Evolutionary conservation across 1,140 invertebrate genomes (phyloP), one percentile per base, ranked within the genome.

Genomic region (Diabrotica virgifera): DNA sequence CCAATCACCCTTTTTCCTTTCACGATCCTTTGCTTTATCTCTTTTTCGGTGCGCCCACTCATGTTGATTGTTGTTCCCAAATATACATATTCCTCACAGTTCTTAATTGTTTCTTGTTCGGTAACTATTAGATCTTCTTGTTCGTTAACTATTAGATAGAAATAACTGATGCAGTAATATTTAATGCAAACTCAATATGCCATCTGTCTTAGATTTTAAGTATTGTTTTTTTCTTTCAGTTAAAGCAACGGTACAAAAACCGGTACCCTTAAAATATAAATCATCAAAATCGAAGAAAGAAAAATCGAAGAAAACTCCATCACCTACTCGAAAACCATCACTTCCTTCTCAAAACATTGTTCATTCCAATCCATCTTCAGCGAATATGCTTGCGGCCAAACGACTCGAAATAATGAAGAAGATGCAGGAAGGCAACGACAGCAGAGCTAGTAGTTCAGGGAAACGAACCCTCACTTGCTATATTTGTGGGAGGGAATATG

Each of bases 401-500:
- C 8, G 11, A 58, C 36, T 10, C 12, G 24, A 52, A 51, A 12
- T 24, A 0, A 9, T 53, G 12, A 24, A 7, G 52, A 59, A 52
- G 51, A 59, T n/a, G 9, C 50, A 10, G 59, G 35, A 11, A 67
- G 55, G 57, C 36, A 40, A 12, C 50, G 56, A 62, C 56, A 56
- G 40, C 38, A 71, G 67, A 60, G 24, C 24, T 24, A 59, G 58
- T 0, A 66, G 67, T 51, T 69, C 74, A 8, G 68, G 66, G 53
- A 79, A 77, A 65, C 79, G 82, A 65, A 83, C 88, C 4, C 75
- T 90, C 56, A 82, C 79, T 11, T 94, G 92, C 75, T 92, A 92
- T 71, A 85, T 93, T 60, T 92, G 90, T 72, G 87, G 88, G 5
- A 82, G 90, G 52, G 88, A 91, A 76, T 94, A 92, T 78, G 91